Evolutionary conservation across 2,797 vertebrate genomes (phyloP).

Genomic region (Pseudochirops corinnae): DNA sequence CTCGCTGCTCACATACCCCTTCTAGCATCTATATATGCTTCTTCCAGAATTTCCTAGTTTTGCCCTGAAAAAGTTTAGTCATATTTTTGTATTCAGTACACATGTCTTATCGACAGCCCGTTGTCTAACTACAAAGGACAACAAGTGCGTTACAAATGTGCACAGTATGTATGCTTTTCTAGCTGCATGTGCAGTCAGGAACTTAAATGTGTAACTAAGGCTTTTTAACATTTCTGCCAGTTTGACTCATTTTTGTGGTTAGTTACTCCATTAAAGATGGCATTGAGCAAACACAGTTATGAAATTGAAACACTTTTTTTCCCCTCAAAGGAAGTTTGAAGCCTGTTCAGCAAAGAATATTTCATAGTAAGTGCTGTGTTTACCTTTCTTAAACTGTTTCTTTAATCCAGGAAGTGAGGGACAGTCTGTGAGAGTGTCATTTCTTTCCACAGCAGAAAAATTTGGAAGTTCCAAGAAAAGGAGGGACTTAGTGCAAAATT

Average conservation of each 20-base stretch:
- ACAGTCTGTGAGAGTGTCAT: neutral
- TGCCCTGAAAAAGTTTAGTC: neutral
- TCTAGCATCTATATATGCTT: neutral
- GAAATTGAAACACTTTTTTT: neutral
- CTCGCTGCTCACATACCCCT: neutral
- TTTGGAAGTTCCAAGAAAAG: conserved; percentile 19
- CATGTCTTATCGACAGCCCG: neutral
- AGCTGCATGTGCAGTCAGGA: neutral
- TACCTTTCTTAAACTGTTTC: conserved; percentile 17
- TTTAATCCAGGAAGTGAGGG: neutral
- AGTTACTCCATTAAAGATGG: neutral
- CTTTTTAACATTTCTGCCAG: neutral
- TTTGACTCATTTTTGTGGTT: conserved; percentile 15
- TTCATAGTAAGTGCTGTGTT: neutral
- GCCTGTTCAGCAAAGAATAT: neutral
- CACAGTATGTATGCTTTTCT: neutral
- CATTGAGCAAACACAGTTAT: neutral
- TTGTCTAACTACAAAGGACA: neutral
- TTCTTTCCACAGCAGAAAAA: conserved; percentile 15
- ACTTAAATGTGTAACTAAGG: neutral
- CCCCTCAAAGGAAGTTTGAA: neutral
- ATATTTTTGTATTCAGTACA: neutral
- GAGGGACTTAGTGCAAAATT: conserved; percentile 17
- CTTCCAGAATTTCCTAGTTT: neutral
- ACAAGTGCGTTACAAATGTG: neutral